Percentiles rank a stretch among this genome's conserved stretches.
phyloP scores from a whole-genome alignment of 30 jellyfish, hydroid and myxozoan species.

The Clytia hemisphaerica region DNA sequence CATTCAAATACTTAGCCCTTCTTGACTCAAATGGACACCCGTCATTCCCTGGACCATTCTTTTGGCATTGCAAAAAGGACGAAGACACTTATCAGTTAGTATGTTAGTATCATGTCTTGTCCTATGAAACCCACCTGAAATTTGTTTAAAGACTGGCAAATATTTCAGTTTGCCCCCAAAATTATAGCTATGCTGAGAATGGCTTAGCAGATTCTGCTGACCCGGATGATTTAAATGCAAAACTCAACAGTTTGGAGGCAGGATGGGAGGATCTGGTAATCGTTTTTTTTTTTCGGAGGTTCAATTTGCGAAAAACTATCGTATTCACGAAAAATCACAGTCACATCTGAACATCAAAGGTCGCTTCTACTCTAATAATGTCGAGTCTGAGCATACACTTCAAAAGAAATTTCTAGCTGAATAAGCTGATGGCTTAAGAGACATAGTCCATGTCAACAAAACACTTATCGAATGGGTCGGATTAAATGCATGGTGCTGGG shows the following conservation, averaged over 20 bases:
- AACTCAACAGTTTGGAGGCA: not conserved
- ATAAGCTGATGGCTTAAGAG: not conserved
- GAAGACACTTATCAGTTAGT: too few relatives aligned
- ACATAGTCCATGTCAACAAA: not conserved
- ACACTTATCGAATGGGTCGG: not conserved
- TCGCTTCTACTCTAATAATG: slow-evolving; percentile 6
- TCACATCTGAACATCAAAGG: slow-evolving; percentile 17
- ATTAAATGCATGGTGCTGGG: not conserved
- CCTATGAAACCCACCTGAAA: too few relatives aligned
- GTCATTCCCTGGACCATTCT: too few relatives aligned
- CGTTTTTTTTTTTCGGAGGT: too few relatives aligned
- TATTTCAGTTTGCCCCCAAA: too few relatives aligned
- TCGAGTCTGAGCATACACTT: slow-evolving; percentile 1
- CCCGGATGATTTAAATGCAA: not conserved
- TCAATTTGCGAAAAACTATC: not conserved
- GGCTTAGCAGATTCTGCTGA: slow-evolving; percentile 46
- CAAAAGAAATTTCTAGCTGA: slow-evolving; percentile 12
- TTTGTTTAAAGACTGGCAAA: too few relatives aligned
- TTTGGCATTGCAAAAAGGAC: too few relatives aligned
- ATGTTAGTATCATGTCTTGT: too few relatives aligned
- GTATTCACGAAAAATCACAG: not conserved
- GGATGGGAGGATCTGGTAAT: too few relatives aligned
- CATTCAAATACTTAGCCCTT: too few relatives aligned
- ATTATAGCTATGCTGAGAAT: slow-evolving; percentile 14
- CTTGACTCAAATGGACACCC: too few relatives aligned